phyloP scores from a whole-genome alignment of 2,888 invertebrate genomes.

The Parnassius mnemosyne region DNA sequence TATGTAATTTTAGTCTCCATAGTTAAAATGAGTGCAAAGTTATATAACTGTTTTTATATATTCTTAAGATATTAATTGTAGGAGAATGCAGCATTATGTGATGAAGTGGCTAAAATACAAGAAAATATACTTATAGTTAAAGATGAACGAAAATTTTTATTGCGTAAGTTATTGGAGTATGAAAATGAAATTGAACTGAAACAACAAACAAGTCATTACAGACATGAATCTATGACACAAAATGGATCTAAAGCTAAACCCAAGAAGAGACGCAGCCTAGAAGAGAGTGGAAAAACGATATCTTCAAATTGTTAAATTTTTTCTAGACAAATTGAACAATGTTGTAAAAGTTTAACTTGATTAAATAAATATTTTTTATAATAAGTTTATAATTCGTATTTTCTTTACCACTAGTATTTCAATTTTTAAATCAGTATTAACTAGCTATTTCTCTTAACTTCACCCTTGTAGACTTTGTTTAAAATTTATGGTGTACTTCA shows the following conservation, averaged over 20 bases:
- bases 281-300: slow-evolving; percentile 46
- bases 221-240: slow-evolving; percentile 44
- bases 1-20: no score
- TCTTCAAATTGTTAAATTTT: slow-evolving; percentile 14
- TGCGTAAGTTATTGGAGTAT: slow-evolving; percentile 87
- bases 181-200: slow-evolving; percentile 71
- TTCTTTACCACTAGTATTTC: no score
- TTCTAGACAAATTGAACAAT: neutral
- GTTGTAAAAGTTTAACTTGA: neutral
- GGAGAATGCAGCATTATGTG: slow-evolving; percentile 93
- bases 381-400: no score
- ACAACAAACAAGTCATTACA: slow-evolving; percentile 38
- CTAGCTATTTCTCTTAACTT: neutral
- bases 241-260: slow-evolving; percentile 57
- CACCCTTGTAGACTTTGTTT: neutral
- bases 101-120: slow-evolving; percentile 92
- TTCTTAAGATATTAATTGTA: slow-evolving; percentile 44
- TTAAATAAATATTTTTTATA: no score
- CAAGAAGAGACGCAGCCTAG: slow-evolving; percentile 57
- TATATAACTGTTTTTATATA: neutral
- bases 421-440: no score
- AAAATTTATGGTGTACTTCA: no score
- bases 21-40: no score
- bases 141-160: slow-evolving; percentile 90
- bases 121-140: slow-evolving; percentile 89